Percentiles rank a stretch among this genome's conserved stretches.
Evolutionary conservation across 1,140 invertebrate species (phyloP).

Genomic region (Reticulitermes speratus): DNA sequence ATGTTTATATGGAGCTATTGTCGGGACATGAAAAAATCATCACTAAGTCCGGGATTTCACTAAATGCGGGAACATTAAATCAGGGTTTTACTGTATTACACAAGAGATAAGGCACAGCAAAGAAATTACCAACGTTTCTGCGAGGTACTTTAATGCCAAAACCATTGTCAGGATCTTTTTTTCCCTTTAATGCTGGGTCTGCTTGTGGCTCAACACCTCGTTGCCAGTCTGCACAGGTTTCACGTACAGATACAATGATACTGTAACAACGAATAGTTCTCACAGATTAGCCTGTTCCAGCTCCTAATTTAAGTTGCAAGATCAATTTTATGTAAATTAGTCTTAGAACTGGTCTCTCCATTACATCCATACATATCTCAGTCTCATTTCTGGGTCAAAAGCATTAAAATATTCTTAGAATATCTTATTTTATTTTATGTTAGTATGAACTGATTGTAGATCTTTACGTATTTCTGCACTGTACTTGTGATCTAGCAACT

Average conservation of each 20-base stretch:
- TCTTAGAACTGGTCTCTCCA: not conserved
- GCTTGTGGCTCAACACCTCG: slow-evolving; percentile 87
- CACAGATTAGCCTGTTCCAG: slow-evolving; percentile 39
- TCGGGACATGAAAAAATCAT: too few species aligned
- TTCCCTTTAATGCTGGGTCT: slow-evolving; percentile 92
- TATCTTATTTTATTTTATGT: too few species aligned
- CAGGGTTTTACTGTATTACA: too few species aligned
- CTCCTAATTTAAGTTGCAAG: not conserved
- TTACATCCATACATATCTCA: too few species aligned
- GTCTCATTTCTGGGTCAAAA: too few species aligned
- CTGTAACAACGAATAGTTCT: slow-evolving; percentile 51
- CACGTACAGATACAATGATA: slow-evolving; percentile 91
- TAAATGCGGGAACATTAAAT: too few species aligned
- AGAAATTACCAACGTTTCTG: slow-evolving; percentile 79
- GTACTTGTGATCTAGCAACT: too few species aligned
- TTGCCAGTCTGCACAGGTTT: slow-evolving; percentile 96
- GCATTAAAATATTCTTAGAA: too few species aligned
- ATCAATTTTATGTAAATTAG: slow-evolving; percentile 23
- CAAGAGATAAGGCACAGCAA: not conserved
- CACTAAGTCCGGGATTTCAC: too few species aligned
- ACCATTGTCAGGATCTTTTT: slow-evolving; percentile 90
- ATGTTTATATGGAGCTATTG: too few species aligned
- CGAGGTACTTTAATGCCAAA: slow-evolving; percentile 92
- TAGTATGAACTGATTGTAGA: too few species aligned
- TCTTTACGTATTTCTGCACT: too few species aligned